phyloP scores from a whole-genome alignment of 2,797 vertebrate genomes.

The Lindbergichthys nudifrons region DNA sequence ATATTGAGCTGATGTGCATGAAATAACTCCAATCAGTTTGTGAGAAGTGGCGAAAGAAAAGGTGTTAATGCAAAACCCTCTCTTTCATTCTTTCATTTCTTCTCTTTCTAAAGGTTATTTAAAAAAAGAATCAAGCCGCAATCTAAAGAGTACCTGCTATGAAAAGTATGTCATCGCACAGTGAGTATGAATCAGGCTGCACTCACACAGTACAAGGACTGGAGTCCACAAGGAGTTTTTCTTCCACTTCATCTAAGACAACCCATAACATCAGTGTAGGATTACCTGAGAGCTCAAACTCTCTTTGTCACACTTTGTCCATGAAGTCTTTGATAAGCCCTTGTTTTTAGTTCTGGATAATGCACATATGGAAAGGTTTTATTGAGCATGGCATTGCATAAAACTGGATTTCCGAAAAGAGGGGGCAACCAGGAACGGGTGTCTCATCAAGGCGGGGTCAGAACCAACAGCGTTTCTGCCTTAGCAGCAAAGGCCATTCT shows the following conservation, averaged over 20 bases:
- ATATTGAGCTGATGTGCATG: conserved; percentile 18
- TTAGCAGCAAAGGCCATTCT: conserved; percentile 38
- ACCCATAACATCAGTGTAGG: conserved; percentile 68
- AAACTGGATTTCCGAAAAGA: conserved; percentile 73
- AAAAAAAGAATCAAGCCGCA: background rate
- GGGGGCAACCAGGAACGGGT: conserved; percentile 54
- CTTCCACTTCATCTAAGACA: conserved; percentile 51
- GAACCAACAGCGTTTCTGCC: conserved; percentile 34
- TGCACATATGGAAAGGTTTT: conserved; percentile 77
- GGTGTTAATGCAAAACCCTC: conserved; percentile 36
- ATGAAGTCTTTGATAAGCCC: conserved; percentile 72
- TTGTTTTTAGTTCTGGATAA: conserved; percentile 75
- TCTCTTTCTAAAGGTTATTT: conserved; percentile 8
- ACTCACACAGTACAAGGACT: conserved; percentile 27
- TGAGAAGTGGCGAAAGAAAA: conserved; percentile 36
- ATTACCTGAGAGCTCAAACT: conserved; percentile 59
- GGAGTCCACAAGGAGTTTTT: too few relatives aligned
- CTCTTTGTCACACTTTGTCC: conserved; percentile 61
- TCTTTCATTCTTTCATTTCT: conserved; percentile 39
- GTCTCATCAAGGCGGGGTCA: conserved; percentile 55
- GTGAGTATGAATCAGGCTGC: conserved; percentile 17
- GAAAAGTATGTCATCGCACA: conserved; percentile 27
- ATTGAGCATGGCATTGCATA: conserved; percentile 74
- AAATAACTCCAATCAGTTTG: conserved; percentile 29
- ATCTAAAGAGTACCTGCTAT: conserved; percentile 11